Conservation (phyloP, 2,797 vertebrate species). For the Neosilurus mollespiculum region DNA sequence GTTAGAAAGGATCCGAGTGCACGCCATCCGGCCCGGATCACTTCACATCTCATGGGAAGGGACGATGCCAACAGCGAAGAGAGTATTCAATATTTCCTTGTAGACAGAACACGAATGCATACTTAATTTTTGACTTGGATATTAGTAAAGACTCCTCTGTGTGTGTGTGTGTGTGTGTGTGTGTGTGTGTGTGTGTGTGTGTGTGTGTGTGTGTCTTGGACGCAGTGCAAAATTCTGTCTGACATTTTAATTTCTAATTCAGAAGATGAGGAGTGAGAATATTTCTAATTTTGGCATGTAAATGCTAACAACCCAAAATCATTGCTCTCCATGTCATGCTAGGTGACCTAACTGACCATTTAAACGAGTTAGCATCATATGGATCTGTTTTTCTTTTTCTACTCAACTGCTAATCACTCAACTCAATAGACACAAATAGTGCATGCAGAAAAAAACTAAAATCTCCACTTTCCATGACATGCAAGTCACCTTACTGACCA, state of each 20-base stretch:
- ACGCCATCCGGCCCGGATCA: conserved; percentile 47
- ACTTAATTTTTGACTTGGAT: conserved; percentile 22
- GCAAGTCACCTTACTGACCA: no score
- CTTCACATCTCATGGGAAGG: conserved; percentile 44
- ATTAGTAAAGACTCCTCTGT: background rate
- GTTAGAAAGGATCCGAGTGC: conserved; percentile 43
- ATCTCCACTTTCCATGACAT: no score
- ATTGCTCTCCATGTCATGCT: background rate
- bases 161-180: background rate
- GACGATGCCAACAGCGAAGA: conserved; percentile 25
- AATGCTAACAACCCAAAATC: background rate
- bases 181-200: background rate
- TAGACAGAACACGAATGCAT: conserved; percentile 14
- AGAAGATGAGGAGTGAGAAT: background rate
- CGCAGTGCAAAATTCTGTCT: background rate
- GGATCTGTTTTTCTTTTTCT: background rate
- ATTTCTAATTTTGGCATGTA: background rate
- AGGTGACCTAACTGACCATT: background rate
- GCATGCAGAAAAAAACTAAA: no score
- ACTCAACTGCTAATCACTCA: background rate
- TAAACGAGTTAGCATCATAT: background rate
- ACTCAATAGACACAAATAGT: background rate
- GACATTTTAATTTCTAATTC: background rate
- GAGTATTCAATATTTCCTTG: conserved; percentile 23
- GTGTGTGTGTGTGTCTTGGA: background rate